Conservation (phyloP, 2,797 vertebrate species). For the Euphonia xanthogaster region DNA sequence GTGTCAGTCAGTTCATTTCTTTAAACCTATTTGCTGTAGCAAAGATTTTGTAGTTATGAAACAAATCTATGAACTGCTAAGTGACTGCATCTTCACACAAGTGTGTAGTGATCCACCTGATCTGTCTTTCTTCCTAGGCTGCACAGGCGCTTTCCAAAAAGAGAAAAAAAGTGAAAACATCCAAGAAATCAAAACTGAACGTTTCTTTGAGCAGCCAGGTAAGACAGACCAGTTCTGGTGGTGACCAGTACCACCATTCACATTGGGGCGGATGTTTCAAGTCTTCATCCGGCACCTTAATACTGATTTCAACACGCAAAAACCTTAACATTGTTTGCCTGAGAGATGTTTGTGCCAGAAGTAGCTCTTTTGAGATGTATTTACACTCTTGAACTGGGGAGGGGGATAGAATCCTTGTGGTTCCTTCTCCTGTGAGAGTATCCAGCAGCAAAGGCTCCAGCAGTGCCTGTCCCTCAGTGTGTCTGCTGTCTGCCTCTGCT, state of each 20-base stretch:
- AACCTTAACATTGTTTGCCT: background rate
- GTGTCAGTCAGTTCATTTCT: background rate
- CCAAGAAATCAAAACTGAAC: conserved; percentile 42
- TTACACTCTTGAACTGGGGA: accelerated
- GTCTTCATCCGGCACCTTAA: background rate
- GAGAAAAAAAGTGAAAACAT: background rate
- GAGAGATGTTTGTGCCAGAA: background rate
- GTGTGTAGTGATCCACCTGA: background rate
- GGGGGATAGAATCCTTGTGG: background rate
- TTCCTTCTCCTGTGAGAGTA: background rate
- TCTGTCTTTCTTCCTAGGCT: conserved; percentile 69
- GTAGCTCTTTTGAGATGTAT: background rate
- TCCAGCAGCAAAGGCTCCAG: background rate
- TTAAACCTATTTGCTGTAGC: background rate
- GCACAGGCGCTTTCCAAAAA: conserved; percentile 70
- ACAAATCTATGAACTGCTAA: background rate
- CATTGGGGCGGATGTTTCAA: background rate
- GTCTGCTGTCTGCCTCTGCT: background rate
- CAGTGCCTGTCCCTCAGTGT: accelerated
- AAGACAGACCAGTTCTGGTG: conserved; percentile 12
- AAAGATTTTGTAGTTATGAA: background rate
- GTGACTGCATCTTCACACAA: background rate
- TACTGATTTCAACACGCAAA: background rate
- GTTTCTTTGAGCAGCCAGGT: conserved; percentile 82
- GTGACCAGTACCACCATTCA: background rate